phyloP scores from a whole-genome alignment of 1,140 invertebrate species.

The Maconellicoccus hirsutus region DNA sequence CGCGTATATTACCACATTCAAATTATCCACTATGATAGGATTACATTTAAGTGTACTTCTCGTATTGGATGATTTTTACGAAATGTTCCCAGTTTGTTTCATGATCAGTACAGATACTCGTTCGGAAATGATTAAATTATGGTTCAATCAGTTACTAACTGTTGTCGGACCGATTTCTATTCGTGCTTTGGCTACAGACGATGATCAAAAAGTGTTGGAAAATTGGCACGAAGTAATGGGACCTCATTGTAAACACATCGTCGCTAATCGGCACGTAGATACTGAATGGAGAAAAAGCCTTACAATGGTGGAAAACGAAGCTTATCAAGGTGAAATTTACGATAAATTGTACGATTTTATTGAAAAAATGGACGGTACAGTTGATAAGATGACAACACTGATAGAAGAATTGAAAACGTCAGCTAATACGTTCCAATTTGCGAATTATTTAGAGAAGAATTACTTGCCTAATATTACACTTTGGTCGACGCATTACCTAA shows the following conservation, averaged over 20 bases:
- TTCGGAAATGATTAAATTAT: not conserved
- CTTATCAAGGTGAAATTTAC: constrained; percentile 25
- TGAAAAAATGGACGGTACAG: constrained; percentile 12
- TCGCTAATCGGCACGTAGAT: constrained; percentile 25
- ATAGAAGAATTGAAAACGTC: constrained; percentile 11
- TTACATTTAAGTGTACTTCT: constrained; percentile 22
- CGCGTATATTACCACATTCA: constrained; percentile 24
- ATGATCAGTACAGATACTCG: constrained; percentile 13
- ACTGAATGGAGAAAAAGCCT: constrained; percentile 25
- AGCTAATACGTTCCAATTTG: constrained; percentile 14
- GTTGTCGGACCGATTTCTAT: constrained; percentile 16
- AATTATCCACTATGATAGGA: constrained; percentile 10
- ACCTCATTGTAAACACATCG: constrained; percentile 15
- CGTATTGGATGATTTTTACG: constrained; percentile 24
- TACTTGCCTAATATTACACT: constrained; percentile 15
- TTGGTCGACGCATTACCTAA: constrained; percentile 25
- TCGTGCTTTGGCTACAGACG: constrained; percentile 24
- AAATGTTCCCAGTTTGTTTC: constrained; percentile 25
- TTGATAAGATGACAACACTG: not conserved
- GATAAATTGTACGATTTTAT: constrained; percentile 25
- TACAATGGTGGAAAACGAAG: constrained; percentile 24
- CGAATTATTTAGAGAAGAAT: constrained; percentile 21
- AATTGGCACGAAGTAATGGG: constrained; percentile 24
- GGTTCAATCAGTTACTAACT: constrained; percentile 16
- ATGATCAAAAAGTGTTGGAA: constrained; percentile 1